Base-by-base conservation (phyloP, 2,888 invertebrate genomes). In the Pycnomerus fuliginosus region DNA sequence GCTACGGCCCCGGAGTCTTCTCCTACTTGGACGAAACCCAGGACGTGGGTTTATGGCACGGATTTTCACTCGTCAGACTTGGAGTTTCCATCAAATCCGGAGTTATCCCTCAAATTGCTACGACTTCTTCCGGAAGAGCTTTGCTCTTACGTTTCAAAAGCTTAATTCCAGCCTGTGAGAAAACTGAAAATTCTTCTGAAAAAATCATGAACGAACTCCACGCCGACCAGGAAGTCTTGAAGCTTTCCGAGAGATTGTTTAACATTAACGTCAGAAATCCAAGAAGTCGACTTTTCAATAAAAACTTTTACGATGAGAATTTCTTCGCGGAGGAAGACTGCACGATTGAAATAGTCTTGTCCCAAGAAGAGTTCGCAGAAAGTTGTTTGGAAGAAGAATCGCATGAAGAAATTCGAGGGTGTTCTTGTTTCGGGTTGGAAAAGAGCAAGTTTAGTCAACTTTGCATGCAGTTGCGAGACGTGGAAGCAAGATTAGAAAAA, bases 1-100 rank as follows among this genome's bases (percentile, higher is more conserved):
- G 79, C 12, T 80, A 74, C 68, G 82, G 82, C 20, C 80, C 82
- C 1, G 82, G 81, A 0, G 63, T 80, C 5, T 69, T 75, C 28
- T 72, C 74, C 0, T 64, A 75, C 40, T 48, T 71, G 0, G 60
- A 71, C 49, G 68, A 73, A 1, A 63, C 52, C 3, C 76, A 76
- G 52, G 74, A 80, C 55, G 78, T 80, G 1, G 82, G 81, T 0
- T 56, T 80, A 7, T 81, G 82, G 82, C 56, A 71, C 2, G 76
- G 76, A 0, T 63, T 55, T 1, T 70, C 71, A 44, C 67, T 81
- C 16, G 56, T 76, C 1, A 66, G 80, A 15, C 61, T 80, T 7
- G 56, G 72, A 3, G 40, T 36, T 16, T 16, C 28, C 1, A 52
- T 67, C 1, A 44, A 52, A 16, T 40, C 44, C 2, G 53, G 60